These are phyloP conservation scores for Boloria euphrosyne DNA, from an alignment of 2,888 invertebrate species.

Conservation along the genomic window DNA sequence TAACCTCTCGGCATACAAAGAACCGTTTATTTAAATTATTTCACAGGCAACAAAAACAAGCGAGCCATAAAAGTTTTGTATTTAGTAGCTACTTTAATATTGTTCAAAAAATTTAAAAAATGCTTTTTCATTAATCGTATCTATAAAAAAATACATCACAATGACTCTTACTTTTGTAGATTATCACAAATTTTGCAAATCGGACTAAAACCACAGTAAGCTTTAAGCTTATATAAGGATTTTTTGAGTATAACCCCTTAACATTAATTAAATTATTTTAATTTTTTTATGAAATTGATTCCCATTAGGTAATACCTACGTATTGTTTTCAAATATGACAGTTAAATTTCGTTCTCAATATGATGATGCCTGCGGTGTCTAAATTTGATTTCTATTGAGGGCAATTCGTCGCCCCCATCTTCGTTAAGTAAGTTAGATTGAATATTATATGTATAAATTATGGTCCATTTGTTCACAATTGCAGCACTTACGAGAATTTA, in stretches of 20 bases:
- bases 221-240: no score
- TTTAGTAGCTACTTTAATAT: no score
- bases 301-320: background rate
- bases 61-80: no score
- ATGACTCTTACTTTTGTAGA: no score
- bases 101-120: no score
- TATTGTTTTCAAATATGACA: background rate
- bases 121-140: no score
- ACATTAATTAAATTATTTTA: background rate
- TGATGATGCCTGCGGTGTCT: conserved; percentile 41
- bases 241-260: background rate
- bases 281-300: background rate
- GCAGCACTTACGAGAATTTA: conserved; percentile 20
- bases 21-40: no score
- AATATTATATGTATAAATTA: conserved; percentile 47
- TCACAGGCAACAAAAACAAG: no score
- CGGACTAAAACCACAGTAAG: no score
- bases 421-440: conserved; percentile 63
- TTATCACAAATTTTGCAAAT: no score
- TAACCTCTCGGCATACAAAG: background rate
- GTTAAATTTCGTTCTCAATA: conserved; percentile 14
- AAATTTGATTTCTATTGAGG: conserved; percentile 77
- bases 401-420: conserved; percentile 74
- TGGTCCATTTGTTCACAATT: conserved; percentile 35
- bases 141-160: no score